Evolutionary conservation across 2,113 vertebrate genomes (phyloP).

Genomic region (Oplegnathus fasciatus): DNA sequence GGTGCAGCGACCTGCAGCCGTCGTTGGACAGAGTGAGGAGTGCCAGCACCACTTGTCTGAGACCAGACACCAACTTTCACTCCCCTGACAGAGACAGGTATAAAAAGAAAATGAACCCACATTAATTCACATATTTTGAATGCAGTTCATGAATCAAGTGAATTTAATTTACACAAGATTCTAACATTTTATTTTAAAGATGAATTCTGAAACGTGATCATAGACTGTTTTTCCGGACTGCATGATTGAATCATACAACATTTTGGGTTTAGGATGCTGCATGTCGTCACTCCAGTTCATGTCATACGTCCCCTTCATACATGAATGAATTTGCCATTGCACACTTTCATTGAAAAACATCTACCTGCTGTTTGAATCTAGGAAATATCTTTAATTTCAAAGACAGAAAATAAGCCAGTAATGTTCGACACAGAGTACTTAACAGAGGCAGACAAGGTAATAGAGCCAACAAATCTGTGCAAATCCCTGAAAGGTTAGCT

Average conservation of each 20-base stretch:
- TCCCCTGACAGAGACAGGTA: constrained; percentile 98
- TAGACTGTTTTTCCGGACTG: background rate
- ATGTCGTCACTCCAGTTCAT: constrained; percentile 40
- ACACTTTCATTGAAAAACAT: background rate
- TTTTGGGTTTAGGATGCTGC: constrained; percentile 16
- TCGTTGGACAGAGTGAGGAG: constrained; percentile 98
- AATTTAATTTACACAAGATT: background rate
- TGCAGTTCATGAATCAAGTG: background rate
- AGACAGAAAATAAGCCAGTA: background rate
- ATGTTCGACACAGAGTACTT: background rate
- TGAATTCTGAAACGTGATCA: background rate
- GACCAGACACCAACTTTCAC: constrained; percentile 97
- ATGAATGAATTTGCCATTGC: constrained; percentile 12
- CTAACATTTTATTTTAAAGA: background rate
- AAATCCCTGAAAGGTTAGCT: background rate
- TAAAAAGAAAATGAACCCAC: constrained; percentile 38
- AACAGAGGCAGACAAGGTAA: background rate
- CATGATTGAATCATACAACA: constrained; percentile 28
- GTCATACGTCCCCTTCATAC: constrained; percentile 72
- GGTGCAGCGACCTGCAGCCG: constrained; percentile 97
- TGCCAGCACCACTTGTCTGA: constrained; percentile 99
- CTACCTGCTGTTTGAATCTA: background rate
- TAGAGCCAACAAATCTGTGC: background rate
- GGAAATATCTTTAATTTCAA: background rate
- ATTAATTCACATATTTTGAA: background rate